phyloP scores from a whole-genome alignment of 2,797 vertebrate genomes.

The Fratercula arctica region DNA sequence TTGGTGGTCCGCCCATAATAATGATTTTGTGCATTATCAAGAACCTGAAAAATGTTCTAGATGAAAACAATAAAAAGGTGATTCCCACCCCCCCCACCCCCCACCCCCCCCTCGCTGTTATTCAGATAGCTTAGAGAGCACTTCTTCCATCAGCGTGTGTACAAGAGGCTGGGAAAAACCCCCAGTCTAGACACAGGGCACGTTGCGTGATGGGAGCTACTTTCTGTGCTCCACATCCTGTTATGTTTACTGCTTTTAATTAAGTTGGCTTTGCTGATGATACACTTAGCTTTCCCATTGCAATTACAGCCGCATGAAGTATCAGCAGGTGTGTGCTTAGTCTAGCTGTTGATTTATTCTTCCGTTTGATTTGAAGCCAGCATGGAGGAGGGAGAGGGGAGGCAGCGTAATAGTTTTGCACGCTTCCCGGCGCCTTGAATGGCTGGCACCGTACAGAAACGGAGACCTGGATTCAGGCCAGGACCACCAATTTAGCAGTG shows the following conservation, averaged over 20 bases:
- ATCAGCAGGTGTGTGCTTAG: slow-evolving; percentile 46
- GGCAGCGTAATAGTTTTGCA: background rate
- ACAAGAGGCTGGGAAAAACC: background rate
- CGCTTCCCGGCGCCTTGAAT: background rate
- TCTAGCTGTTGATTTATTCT: slow-evolving; percentile 11
- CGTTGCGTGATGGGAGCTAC: background rate
- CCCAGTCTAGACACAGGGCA: background rate
- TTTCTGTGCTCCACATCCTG: background rate
- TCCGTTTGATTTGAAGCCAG: slow-evolving; percentile 21
- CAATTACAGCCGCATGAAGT: slow-evolving; percentile 35
- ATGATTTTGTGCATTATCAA: background rate
- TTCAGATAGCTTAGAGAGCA: background rate
- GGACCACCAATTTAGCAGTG: background rate
- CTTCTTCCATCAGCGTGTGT: background rate
- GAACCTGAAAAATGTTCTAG: background rate
- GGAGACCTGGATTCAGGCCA: background rate
- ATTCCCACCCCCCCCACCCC: no score
- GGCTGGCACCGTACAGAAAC: background rate
- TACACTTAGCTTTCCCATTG: background rate
- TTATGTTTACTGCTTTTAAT: slow-evolving; percentile 47
- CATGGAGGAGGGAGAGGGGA: background rate
- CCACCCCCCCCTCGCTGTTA: background rate
- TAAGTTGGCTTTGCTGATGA: slow-evolving; percentile 28
- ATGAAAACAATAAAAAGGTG: background rate
- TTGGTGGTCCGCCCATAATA: background rate